Evolutionary conservation across 1,140 invertebrate genomes (phyloP).

Genomic region (Platorchestia sp.): DNA sequence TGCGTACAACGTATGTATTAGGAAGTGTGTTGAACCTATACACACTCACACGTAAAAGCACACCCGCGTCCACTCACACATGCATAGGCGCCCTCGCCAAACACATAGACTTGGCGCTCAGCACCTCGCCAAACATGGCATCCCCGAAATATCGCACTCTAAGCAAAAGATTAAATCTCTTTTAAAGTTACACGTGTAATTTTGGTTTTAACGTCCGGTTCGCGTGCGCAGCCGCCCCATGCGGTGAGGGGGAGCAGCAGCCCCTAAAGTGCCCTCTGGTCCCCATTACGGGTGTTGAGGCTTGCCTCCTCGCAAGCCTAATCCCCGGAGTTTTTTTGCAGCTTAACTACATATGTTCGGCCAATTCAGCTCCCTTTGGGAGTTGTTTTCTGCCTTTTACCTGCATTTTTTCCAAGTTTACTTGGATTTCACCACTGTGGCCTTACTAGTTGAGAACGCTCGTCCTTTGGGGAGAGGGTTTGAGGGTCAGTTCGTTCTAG

Average conservation of each 20-base stretch:
- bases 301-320: not conserved
- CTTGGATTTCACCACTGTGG: not conserved
- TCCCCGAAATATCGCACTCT: not conserved
- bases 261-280: not conserved
- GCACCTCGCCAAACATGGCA: not conserved
- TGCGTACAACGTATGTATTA: no score
- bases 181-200: not conserved
- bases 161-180: not conserved
- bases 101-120: not conserved
- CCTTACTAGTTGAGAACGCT: no score
- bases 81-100: not conserved
- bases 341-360: not conserved
- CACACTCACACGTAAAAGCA: not conserved
- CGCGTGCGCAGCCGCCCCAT: not conserved
- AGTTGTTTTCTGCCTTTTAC: not conserved
- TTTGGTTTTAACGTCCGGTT: not conserved
- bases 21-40: not conserved
- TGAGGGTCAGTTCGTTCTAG: no score
- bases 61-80: not conserved
- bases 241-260: not conserved
- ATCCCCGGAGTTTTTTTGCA: not conserved
- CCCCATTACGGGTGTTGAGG: not conserved
- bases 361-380: no score
- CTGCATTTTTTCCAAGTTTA: not conserved
- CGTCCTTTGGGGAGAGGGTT: no score